These are phyloP conservation scores for Cynopterus brachyotis DNA, from an alignment of 2,113 vertebrate species.

Conservation along the genomic window DNA sequence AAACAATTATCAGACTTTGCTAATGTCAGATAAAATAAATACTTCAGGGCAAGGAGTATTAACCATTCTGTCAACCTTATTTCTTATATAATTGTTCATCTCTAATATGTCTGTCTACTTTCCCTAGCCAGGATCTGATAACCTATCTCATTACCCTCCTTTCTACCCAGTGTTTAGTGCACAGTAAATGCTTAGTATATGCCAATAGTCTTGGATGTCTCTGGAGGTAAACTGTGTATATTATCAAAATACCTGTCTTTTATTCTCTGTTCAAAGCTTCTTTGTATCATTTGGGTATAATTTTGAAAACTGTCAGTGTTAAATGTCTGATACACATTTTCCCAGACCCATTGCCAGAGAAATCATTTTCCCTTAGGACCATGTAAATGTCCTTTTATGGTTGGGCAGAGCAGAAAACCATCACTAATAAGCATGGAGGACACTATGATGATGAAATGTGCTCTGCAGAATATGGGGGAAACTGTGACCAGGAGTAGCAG, in stretches of 20 bases:
- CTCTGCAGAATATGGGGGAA: not conserved
- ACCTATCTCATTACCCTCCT: not conserved
- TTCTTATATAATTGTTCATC: not conserved
- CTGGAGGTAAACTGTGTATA: not conserved
- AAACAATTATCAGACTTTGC: no score
- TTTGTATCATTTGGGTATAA: not conserved
- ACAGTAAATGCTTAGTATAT: not conserved
- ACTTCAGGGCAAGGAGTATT: not conserved
- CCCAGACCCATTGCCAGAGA: not conserved
- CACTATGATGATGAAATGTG: not conserved
- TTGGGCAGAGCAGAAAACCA: not conserved
- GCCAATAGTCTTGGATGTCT: not conserved
- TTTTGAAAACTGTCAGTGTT: not conserved
- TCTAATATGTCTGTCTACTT: not conserved
- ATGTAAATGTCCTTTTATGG: not conserved
- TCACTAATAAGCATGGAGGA: not conserved
- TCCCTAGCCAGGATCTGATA: not conserved
- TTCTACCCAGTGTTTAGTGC: not conserved
- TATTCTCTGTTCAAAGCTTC: not conserved
- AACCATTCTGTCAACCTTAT: no score
- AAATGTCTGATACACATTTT: not conserved
- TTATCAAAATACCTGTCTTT: not conserved
- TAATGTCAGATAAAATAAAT: no score
- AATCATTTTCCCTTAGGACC: not conserved
- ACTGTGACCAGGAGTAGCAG: not conserved